Evolutionary conservation across 2,888 invertebrate species (phyloP), one percentile per base, ranked within the genome.

Genomic region (Diadromus collaris): DNA sequence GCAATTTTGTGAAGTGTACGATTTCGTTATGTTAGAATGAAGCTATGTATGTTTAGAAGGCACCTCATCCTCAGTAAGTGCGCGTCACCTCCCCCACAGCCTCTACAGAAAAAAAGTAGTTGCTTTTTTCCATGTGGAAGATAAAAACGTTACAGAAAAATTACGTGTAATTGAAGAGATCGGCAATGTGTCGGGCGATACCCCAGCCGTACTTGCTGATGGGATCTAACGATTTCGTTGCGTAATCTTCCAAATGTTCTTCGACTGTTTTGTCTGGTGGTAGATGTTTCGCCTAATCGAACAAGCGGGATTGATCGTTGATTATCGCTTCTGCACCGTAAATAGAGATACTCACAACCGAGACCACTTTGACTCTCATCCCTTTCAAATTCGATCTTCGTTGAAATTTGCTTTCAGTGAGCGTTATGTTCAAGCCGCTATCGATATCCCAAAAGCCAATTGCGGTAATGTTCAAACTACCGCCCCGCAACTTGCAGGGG

Each of bases 401-500:
- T 21, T 19, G 46, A 46, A 46, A 46, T 46, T 46, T 46, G 19
- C 46, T 46, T 19, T 46, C 46, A 7, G 46, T 46, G 7, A 46
- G 19, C 9, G 46, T 46, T 19, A 46, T 6, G 19, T 46, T 46
- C 19, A 46, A 19, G 7, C 46, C 46, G n/a, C 46, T 7, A 9
- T 21, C 19, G 7, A n/a, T 7, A 7, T 46, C 19, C 46, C 46
- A 46, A 46, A 46, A 46, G 6, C 46, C 46, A 19, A 46, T n/a
- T 7, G 46, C 19, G 7, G 7, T 6, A 19, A 19, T n/a, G 19
- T 19, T n/a, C 7, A 46, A 46, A 46, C 19, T 46, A 6, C 46
- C 46, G n/a, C 58, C 58, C 6, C 58, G 58, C 27, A 32, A 16
- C 32, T 58, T 58, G 58, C 58, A 58, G 13, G 58, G 58, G 27